Evolutionary conservation across 1,140 invertebrate species (phyloP), one percentile per base, ranked within the genome.

Genomic region (Drosophila nasuta): DNA sequence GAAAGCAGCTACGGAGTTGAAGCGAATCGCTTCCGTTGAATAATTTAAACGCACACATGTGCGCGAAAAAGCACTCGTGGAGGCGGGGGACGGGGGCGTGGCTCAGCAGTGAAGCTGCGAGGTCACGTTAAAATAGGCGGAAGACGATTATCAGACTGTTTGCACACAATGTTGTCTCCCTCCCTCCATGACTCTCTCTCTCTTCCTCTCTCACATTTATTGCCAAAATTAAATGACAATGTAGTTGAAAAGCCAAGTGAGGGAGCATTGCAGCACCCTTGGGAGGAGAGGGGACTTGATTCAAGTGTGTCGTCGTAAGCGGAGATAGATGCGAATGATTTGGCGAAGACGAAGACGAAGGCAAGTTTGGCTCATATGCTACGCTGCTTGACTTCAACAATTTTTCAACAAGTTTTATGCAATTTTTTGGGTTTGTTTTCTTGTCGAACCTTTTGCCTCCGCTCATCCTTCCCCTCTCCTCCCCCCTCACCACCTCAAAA

Each of bases 201-300:
- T n/a, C 8, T n/a, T 2, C 3, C 41, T 2, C n/a, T 11, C 73
- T 71, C 86, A 77, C 85, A 89, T 89, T 89, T 89, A 89, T 89
- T 90, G 85, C 86, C 86, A 90, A 89, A 89, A 89, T 89, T 89
- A 89, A 89, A 89, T 89, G 85, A 89, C 85, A 89, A 89, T 89
- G 86, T 79, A 79, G 86, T 81, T 79, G 81, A 81, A 65, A 75
- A 77, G 51, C 83, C 64, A 59, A 59, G 63, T 35, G 35, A 45
- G 41, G 41, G 13, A 48, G 74, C 11, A 7, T 8, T 20, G 17
- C n/a, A 43, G 13, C 41, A 30, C 20, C n/a, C 20, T 3, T 10
- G n/a, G 6, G 57, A 4, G 45, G 52, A 5, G 7, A 20, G 5
- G 10, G 38, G 1, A 1, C 6, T 17, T 3, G 17, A 38, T 54